Evolutionary conservation across 2,113 vertebrate species (phyloP).

Genomic region (Neopipo cinnamomea): DNA sequence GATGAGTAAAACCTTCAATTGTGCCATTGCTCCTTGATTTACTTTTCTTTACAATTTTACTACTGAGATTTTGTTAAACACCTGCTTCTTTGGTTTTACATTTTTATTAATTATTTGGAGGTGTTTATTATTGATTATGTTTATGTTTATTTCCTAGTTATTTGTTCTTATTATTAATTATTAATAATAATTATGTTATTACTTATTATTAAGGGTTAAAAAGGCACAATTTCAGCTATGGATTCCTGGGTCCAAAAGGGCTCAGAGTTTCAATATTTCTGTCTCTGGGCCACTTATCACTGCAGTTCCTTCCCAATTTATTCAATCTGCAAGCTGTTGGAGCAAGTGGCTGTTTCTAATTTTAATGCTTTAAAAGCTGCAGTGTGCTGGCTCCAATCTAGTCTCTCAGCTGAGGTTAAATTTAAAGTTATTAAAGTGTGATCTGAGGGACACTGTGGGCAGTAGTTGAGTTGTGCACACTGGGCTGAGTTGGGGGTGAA

Average conservation of each 20-base stretch:
- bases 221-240: neutral
- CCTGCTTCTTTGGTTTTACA: neutral
- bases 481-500: neutral
- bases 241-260: neutral
- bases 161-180: neutral
- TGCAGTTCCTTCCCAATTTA: neutral
- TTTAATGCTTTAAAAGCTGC: neutral
- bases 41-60: neutral
- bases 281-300: neutral
- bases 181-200: neutral
- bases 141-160: neutral
- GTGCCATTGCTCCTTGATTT: neutral
- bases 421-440: neutral
- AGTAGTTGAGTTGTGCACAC: neutral
- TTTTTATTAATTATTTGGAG: neutral
- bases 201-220: neutral
- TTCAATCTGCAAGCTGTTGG: neutral
- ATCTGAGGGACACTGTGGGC: neutral
- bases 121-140: neutral
- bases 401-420: neutral
- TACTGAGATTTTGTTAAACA: neutral
- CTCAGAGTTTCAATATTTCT: neutral
- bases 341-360: neutral
- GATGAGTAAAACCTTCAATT: neutral
- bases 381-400: rapidly evolving